phyloP scores from a whole-genome alignment of 2,113 vertebrate species.

The Hemicordylus capensis region DNA sequence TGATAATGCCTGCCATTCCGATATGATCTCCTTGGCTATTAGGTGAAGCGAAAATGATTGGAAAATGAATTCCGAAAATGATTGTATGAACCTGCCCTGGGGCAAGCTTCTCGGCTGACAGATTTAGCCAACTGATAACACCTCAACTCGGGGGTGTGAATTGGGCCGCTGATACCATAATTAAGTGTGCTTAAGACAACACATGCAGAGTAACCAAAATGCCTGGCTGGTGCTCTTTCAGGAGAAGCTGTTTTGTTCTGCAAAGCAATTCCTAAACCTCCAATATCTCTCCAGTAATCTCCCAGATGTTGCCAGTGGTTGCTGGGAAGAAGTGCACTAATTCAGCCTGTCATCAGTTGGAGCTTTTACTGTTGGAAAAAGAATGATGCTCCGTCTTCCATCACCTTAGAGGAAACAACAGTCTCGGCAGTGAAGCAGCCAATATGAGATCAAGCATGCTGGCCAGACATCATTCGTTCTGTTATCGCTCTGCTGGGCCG shows the following conservation, averaged over 20 bases:
- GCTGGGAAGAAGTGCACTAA: constrained; percentile 64
- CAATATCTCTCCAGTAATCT: constrained; percentile 69
- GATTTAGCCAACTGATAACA: not conserved
- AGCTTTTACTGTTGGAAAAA: constrained; percentile 65
- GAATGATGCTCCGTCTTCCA: constrained; percentile 54
- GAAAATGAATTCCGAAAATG: not conserved
- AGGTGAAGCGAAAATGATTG: not conserved
- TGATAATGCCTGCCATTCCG: not conserved
- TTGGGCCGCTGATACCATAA: not conserved
- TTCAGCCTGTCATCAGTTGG: constrained; percentile 64
- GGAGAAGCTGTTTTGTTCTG: constrained; percentile 56
- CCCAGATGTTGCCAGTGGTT: constrained; percentile 58
- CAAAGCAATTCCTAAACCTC: constrained; percentile 65
- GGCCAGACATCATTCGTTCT: constrained; percentile 61
- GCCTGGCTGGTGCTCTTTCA: constrained; percentile 49
- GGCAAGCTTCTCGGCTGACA: not conserved
- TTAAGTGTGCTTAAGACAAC: not conserved
- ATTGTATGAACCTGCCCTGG: not conserved
- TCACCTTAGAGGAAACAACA: constrained; percentile 25
- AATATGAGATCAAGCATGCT: constrained; percentile 35
- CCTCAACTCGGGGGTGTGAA: not conserved
- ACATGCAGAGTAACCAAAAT: constrained; percentile 8
- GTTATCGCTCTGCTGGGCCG: constrained; percentile 49
- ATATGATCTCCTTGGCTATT: not conserved
- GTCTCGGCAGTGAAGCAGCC: constrained; percentile 40